These are phyloP conservation scores for Neosalanx taihuensis DNA, from an alignment of 2,797 vertebrate species.

Conservation along the genomic window DNA sequence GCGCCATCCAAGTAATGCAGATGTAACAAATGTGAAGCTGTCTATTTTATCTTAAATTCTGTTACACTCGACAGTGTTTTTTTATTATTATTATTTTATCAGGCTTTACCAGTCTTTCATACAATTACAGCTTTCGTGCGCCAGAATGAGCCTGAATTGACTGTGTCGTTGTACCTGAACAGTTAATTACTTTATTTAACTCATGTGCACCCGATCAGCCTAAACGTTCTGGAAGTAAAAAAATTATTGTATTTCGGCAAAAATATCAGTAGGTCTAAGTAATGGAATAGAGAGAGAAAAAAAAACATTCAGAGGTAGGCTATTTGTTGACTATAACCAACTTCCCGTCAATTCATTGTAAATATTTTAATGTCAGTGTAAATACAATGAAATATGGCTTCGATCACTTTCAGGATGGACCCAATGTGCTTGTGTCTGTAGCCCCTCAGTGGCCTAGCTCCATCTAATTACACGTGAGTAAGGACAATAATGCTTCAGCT, in stretches of 20 bases:
- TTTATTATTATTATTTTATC: background rate
- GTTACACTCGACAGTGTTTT: too few species aligned
- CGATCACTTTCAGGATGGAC: constrained; percentile 22
- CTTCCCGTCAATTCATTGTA: background rate
- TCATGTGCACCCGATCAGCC: too few species aligned
- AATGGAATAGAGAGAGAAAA: too few species aligned
- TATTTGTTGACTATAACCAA: background rate
- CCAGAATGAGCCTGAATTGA: constrained; percentile 22
- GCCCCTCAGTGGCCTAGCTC: constrained; percentile 65
- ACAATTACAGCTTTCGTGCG: background rate
- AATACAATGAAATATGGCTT: background rate
- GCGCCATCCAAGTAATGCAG: too few species aligned
- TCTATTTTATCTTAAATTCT: too few species aligned
- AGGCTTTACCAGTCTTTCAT: background rate
- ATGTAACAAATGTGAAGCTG: too few species aligned
- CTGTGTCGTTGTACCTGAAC: constrained; percentile 42
- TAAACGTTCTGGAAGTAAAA: background rate
- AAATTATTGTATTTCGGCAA: too few species aligned
- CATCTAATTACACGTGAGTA: constrained; percentile 79
- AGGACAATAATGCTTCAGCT: constrained; percentile 81
- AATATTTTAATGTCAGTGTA: background rate
- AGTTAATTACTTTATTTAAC: too few species aligned
- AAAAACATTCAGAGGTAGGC: background rate
- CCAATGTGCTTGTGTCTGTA: constrained; percentile 64
- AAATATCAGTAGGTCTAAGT: too few species aligned